Evolutionary conservation across 2,113 vertebrate genomes (phyloP).

Genomic region (Upupa epops): DNA sequence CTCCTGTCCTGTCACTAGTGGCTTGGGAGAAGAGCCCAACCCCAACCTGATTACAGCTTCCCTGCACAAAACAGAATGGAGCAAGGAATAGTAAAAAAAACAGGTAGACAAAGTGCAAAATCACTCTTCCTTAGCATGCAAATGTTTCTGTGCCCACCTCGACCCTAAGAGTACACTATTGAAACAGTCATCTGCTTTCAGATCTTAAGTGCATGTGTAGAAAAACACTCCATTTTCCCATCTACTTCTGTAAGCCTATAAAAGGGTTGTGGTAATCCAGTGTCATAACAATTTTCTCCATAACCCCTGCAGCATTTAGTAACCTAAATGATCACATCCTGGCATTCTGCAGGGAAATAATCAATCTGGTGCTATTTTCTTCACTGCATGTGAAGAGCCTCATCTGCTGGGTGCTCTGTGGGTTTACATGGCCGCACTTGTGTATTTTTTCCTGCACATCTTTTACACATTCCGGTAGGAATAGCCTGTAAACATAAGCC

Average conservation of each 20-base stretch:
- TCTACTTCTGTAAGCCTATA: not conserved
- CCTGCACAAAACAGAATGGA: not conserved
- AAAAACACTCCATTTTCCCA: not conserved
- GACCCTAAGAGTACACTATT: not conserved
- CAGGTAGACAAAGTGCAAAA: not conserved
- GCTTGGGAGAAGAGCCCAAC: too few species aligned
- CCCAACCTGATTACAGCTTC: too few species aligned
- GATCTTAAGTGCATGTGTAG: too few species aligned
- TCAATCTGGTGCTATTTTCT: not conserved
- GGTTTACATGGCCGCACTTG: not conserved
- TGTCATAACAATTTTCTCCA: not conserved
- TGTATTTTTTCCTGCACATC: not conserved
- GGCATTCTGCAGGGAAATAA: not conserved
- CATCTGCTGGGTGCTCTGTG: not conserved
- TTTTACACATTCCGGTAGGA: not conserved
- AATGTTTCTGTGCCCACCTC: not conserved
- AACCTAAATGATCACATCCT: accelerated
- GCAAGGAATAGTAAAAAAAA: not conserved
- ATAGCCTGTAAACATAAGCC: not conserved
- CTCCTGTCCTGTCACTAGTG: too few species aligned
- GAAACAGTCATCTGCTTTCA: not conserved
- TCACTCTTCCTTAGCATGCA: not conserved
- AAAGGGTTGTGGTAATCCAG: not conserved
- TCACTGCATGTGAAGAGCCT: not conserved
- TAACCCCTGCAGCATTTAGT: accelerated